Evolutionary conservation across 2,888 invertebrate genomes (phyloP), one percentile per base, ranked within the genome.

Genomic region (Antitype chi): DNA sequence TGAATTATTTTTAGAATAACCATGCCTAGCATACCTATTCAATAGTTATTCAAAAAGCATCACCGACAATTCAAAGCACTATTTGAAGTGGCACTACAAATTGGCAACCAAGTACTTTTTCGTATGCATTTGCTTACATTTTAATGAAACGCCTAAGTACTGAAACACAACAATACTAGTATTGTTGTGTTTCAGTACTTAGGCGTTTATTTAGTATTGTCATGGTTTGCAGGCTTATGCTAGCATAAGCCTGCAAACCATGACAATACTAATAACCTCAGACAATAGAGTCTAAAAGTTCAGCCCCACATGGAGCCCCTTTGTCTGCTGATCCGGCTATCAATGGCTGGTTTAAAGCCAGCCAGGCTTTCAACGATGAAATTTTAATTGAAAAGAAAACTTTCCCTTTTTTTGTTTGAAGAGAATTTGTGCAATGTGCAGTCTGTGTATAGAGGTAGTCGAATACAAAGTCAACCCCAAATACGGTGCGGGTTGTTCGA

Each of bases 301-400:
- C 66, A 69, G 62, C 63, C 62, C 32, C 25, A 70, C 23, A 74
- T 72, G 70, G 2, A 75, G 13, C 6, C 68, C 78, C 47, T 69
- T 86, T 86, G 86, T 86, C 64, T 79, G 49, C 59, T 70, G 68
- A 75, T 79, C 79, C 69, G 59, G 2, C 63, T 75, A 74, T 81
- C 84, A 84, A 84, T 81, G 55, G 77, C 15, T n/a, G 66, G 62
- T 66, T 71, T 52, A 64, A n/a, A 49, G 60, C 66, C 20, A 20
- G 49, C 62, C 69, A 15, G 13, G 47, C 79, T 64, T 77, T 60
- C 38, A 72, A 68, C 80, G 62, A 55, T 77, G 69, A 79, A 84
- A 77, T 83, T 85, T 84, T 83, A 80, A 89, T 84, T 83, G 75
- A 81, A 87, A 85, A 76, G 73, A 70, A 82, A 81, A 83, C 74